phyloP scores from a whole-genome alignment of 2,888 invertebrate species.

The Zelleria hepariella region DNA sequence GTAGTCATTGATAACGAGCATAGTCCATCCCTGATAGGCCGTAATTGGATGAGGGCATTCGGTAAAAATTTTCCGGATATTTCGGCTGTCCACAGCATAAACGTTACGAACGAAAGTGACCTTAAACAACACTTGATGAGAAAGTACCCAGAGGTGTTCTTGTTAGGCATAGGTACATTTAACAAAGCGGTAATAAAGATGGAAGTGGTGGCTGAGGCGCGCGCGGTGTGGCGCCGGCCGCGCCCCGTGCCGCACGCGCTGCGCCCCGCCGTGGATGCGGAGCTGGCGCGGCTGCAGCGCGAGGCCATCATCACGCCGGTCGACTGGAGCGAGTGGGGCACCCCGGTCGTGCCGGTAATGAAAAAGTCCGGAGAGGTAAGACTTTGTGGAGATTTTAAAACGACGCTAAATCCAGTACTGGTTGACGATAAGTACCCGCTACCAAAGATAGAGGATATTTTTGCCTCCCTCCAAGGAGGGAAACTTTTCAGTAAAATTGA shows the following conservation, averaged over 20 bases:
- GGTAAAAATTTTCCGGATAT: too few relatives aligned
- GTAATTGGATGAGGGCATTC: too few relatives aligned
- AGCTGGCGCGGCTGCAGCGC: slow-evolving; percentile 5
- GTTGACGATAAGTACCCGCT: slow-evolving; percentile 12
- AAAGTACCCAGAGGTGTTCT: slow-evolving; percentile 10
- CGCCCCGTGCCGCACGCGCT: slow-evolving; percentile 7
- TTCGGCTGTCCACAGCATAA: too few relatives aligned
- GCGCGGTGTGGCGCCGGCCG: slow-evolving; percentile 12
- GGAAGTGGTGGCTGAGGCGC: slow-evolving; percentile 3
- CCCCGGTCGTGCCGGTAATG: slow-evolving; percentile 11
- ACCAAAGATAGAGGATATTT: slow-evolving; percentile 12
- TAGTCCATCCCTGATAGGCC: too few relatives aligned
- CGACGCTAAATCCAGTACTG: slow-evolving; percentile 11
- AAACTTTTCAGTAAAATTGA: slow-evolving; percentile 11
- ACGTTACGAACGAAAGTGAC: too few relatives aligned
- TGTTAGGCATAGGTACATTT: slow-evolving; percentile 8
- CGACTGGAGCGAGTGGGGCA: slow-evolving; percentile 12
- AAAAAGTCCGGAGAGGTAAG: slow-evolving; percentile 12
- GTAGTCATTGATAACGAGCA: too few relatives aligned
- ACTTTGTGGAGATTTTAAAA: slow-evolving; percentile 13
- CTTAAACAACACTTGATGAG: too few relatives aligned
- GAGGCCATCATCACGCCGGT: slow-evolving; percentile 9
- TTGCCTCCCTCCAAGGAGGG: slow-evolving; percentile 11
- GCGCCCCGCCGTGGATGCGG: slow-evolving; percentile 7
- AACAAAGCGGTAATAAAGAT: slow-evolving; percentile 4